Base-by-base conservation (phyloP, 1,140 invertebrate species). In the Latrodectus geometricus region DNA sequence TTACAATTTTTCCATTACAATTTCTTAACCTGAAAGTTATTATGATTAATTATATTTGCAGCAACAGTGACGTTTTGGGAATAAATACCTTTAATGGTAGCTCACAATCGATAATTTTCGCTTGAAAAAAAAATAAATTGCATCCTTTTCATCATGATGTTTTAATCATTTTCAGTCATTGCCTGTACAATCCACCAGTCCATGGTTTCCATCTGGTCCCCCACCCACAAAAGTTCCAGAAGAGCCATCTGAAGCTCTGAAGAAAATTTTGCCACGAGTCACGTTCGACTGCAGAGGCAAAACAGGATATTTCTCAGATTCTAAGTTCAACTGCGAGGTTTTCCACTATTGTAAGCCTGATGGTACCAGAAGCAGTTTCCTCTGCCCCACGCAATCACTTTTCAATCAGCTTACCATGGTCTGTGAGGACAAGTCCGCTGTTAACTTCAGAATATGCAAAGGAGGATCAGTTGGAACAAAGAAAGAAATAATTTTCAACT, bases 261-360 rank as follows among this genome's bases (percentile, higher is more conserved):
- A 87, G 54, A 88, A 86, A 74, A 61, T 89, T n/a, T 52, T 90
- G 14, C 89, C 89, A 7, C 73, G 49, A 9, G 88, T 89, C 8
- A 80, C 86, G 66, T 90, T 90, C 66, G 86, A 88, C 76, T 90
- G 90, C 77, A 66, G 35, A n/a, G 87, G 89, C 14, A 76, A 86
- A 73, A 78, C 84, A 15, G 88, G 89, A 12, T 90, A 90, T 78
- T 90, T 89, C 73, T 78, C 89, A 17, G 90, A 90, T 86, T 9
- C 65, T 17, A 76, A 89, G 68, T 88, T 89, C 78, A 72, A 88
- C 49, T 90, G 90, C 78, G 88, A 90, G 86, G 89, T 90, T 17
- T 90, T 90, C 83, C 89, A 90, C 56, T 90, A 90, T 70, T 90
- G 89, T 69, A 89, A 90, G 72, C 77, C 65, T 9, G 87, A 90